Evolutionary conservation across 2,888 invertebrate species (phyloP), one percentile per base, ranked within the genome.

Genomic region (Xylophagus ater): DNA sequence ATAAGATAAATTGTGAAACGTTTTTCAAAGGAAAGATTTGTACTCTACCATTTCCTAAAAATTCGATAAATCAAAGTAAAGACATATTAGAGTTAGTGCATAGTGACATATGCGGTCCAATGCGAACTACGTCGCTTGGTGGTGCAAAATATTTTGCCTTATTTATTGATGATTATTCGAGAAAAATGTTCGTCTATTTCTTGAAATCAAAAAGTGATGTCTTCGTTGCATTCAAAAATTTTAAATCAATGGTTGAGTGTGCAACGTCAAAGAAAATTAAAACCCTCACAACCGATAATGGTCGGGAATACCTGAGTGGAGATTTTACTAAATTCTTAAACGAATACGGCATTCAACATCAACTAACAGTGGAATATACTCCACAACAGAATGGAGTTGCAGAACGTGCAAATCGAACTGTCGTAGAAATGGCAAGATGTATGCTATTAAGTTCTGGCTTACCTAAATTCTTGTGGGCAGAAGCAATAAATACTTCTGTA

Each of bases 381-480:
- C 47, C 43, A 2, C 45, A 47, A 17, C 44, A 47, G 37, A 49
- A 47, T 7, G 46, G 46, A 7, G 40, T 47, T 19, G 45, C 45
- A 7, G 46, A 46, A 29, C 24, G 45, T 9, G 44, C 43, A 8
- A 47, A 47, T 14, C 31, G 45, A 15, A 45, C 47, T 4, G 36
- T 49, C n/a, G 41, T 54, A 14, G 53, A 56, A 12, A 46, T 47
- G 35, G 50, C 54, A 4, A 44, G 55, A 12, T 43, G 50, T 19
- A 50, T 58, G 48, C 36, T 59, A 39, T 36, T 47, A 1, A 42
- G 54, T 24, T 36, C 50, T 21, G 44, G 37, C 8, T 31, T 54
- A 14, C 46, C 12, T 50, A 53, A 43, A 32, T 18, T 50, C n/a
- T n/a, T n/a, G n/a, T n/a, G n/a, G n/a, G n/a, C n/a, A n/a, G n/a